Percentiles rank a stretch among this genome's conserved stretches.
Evolutionary conservation across 1,140 invertebrate species (phyloP).

Genomic region (Platyscapa corneri): DNA sequence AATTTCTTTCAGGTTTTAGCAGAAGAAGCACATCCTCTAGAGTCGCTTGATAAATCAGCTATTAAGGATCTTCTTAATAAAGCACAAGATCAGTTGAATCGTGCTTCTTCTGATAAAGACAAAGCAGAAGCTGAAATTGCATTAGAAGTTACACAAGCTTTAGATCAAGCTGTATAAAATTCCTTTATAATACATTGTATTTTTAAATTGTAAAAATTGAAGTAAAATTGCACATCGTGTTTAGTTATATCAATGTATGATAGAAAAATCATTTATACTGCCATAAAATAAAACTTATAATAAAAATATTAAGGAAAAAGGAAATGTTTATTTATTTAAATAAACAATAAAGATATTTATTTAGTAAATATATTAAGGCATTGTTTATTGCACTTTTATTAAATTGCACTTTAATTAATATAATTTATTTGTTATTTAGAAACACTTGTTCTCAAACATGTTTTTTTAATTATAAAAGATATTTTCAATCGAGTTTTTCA

Average conservation of each 20-base stretch:
- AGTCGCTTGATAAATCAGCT: constrained; percentile 86
- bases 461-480: constrained; percentile 33
- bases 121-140: constrained; percentile 96
- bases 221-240: constrained; percentile 24
- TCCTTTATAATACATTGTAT: constrained; percentile 52
- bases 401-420: constrained; percentile 29
- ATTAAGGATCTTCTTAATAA: constrained; percentile 89
- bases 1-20: constrained; percentile 84
- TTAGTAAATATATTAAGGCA: constrained; percentile 48
- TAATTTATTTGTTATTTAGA: constrained; percentile 47
- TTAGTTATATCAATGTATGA: constrained; percentile 43
- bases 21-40: constrained; percentile 95
- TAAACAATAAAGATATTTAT: constrained; percentile 15
- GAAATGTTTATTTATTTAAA: constrained; percentile 21
- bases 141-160: constrained; percentile 94
- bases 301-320: constrained; percentile 37
- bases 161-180: constrained; percentile 88
- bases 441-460: constrained; percentile 34
- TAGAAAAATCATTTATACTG: constrained; percentile 33
- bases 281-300: constrained; percentile 28
- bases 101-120: constrained; percentile 87
- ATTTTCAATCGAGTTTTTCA: constrained; percentile 34
- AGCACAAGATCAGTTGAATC: constrained; percentile 87
- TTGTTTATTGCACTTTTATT: constrained; percentile 39
- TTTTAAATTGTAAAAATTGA: constrained; percentile 47